Conservation (phyloP, 2,888 invertebrate species). For the Drosophila demipolita region DNA sequence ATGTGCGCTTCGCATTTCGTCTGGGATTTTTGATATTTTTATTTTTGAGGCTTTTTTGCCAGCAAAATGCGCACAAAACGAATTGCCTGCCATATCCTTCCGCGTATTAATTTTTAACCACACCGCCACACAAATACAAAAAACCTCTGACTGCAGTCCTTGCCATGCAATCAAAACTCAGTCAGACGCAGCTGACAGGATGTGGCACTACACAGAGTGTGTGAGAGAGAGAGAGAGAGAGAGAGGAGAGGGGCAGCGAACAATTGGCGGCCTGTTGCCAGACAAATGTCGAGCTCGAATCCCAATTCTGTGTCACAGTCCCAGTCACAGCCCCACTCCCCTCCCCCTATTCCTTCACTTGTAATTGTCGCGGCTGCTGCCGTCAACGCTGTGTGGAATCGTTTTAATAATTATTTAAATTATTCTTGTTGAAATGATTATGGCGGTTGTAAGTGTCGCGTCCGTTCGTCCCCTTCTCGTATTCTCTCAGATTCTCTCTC, state of each 20-base stretch:
- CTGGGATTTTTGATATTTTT: constrained; percentile 52
- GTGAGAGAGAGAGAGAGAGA: not conserved
- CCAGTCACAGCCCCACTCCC: not conserved
- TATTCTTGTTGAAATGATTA: constrained; percentile 83
- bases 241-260: constrained; percentile 8
- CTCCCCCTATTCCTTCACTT: constrained; percentile 20
- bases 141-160: constrained; percentile 32
- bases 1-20: constrained; percentile 48
- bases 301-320: constrained; percentile 12
- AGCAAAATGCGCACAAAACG: constrained; percentile 62
- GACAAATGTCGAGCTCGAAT: constrained; percentile 46
- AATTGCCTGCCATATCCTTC: constrained; percentile 81
- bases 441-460: constrained; percentile 76
- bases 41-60: constrained; percentile 33
- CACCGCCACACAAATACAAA: constrained; percentile 61
- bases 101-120: constrained; percentile 80
- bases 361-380: constrained; percentile 72
- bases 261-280: constrained; percentile 66
- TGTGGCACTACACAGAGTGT: constrained; percentile 17
- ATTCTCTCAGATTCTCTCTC: constrained; percentile 1
- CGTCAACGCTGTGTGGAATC: constrained; percentile 71
- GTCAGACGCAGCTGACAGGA: constrained; percentile 52
- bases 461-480: constrained; percentile 28
- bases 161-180: constrained; percentile 62
- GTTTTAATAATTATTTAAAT: constrained; percentile 82